Evolutionary conservation across 2,888 invertebrate genomes (phyloP).

Genomic region (Marasmarcha lunaedactyla): DNA sequence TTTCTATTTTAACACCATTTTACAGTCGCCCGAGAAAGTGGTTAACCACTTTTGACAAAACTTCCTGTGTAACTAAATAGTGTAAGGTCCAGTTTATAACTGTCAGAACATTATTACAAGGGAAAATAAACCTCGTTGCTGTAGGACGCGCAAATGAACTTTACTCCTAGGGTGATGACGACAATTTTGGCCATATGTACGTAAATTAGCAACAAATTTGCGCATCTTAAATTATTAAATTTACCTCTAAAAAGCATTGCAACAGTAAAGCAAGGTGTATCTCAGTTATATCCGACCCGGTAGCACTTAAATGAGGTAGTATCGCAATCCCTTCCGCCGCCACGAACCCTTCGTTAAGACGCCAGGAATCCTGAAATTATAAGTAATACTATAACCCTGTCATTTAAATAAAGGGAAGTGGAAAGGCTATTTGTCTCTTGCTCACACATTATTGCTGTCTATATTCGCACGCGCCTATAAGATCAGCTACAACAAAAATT

Average conservation of each 20-base stretch:
- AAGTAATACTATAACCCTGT: not conserved
- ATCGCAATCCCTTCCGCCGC: slow-evolving; percentile 90
- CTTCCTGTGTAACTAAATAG: no score
- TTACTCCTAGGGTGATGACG: no score
- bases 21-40: no score
- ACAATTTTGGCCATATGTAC: not conserved
- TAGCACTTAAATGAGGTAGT: slow-evolving; percentile 86
- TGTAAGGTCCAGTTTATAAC: no score
- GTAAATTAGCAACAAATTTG: not conserved
- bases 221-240: not conserved
- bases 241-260: slow-evolving; percentile 86
- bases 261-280: slow-evolving; percentile 91
- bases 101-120: no score
- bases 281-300: slow-evolving; percentile 90
- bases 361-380: slow-evolving; percentile 79
- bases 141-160: no score
- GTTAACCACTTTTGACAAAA: no score
- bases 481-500: not conserved
- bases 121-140: no score
- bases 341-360: slow-evolving; percentile 93
- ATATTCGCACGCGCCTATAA: no score
- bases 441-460: no score
- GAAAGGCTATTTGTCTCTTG: not conserved
- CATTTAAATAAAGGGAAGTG: not conserved
- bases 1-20: no score